A percentile compares a stretch with the other conserved stretches of the same genome.
Conservation (phyloP, 1,140 invertebrate species). For the Achroia grisella region DNA sequence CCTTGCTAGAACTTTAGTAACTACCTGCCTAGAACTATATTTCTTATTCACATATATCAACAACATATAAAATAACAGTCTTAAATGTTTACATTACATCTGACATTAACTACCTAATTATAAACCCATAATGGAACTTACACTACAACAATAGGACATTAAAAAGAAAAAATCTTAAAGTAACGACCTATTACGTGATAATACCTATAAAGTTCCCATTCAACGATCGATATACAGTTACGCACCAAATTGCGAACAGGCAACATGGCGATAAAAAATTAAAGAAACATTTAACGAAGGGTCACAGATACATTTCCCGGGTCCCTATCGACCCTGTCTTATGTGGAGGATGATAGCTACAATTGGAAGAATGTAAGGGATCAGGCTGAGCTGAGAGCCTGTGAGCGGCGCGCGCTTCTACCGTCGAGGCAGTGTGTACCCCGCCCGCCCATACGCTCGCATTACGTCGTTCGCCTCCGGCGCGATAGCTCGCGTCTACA, state of each 20-base stretch:
- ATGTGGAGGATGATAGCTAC: slow-evolving; percentile 27
- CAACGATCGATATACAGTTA: not conserved
- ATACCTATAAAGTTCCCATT: too few relatives aligned
- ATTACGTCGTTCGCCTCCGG: slow-evolving; percentile 48
- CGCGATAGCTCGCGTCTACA: slow-evolving; percentile 44
- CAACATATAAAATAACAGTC: too few relatives aligned
- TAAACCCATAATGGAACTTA: too few relatives aligned
- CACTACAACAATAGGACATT: too few relatives aligned
- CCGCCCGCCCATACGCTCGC: slow-evolving; percentile 46
- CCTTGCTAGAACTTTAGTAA: too few relatives aligned
- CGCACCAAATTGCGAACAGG: not conserved
- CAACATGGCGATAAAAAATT: slow-evolving; percentile 5
- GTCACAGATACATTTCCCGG: slow-evolving; percentile 27
- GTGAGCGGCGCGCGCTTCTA: slow-evolving; percentile 48
- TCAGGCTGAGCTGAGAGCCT: slow-evolving; percentile 5
- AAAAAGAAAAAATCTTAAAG: too few relatives aligned
- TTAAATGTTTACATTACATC: too few relatives aligned
- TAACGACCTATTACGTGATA: too few relatives aligned
- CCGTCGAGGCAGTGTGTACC: slow-evolving; percentile 9
- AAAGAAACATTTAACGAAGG: slow-evolving; percentile 15
- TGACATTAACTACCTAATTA: too few relatives aligned
- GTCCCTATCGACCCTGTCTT: slow-evolving; percentile 13
- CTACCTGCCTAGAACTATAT: too few relatives aligned
- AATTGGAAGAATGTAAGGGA: too few relatives aligned
- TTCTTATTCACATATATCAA: too few relatives aligned